These are phyloP conservation scores for Pherbina coryleti DNA, from an alignment of 2,888 invertebrate genomes.

Conservation along the genomic window DNA sequence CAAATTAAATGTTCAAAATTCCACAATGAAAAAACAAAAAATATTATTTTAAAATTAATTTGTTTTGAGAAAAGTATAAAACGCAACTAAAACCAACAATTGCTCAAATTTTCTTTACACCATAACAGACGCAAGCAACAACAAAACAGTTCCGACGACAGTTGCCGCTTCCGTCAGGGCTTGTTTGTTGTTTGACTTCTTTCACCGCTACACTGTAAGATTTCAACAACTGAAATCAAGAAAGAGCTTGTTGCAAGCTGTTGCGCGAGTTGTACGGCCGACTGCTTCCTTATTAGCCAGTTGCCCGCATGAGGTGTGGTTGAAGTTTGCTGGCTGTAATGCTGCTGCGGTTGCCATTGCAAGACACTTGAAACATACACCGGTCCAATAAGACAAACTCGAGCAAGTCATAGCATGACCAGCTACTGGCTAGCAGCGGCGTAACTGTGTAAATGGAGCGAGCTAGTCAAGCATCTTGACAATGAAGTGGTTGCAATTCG, in stretches of 20 bases:
- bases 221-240: background rate
- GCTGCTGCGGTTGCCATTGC: background rate
- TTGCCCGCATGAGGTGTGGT: slow-evolving; percentile 1
- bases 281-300: background rate
- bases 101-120: background rate
- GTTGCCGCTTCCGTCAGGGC: background rate
- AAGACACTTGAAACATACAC: background rate
- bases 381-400: background rate
- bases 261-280: background rate
- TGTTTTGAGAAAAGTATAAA: background rate
- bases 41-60: background rate
- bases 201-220: background rate
- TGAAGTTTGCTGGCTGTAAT: background rate
- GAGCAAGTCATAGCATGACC: too few relatives aligned
- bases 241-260: background rate
- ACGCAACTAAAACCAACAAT: background rate
- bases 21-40: background rate
- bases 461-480: too few relatives aligned
- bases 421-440: too few relatives aligned
- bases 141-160: background rate
- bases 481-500: too few relatives aligned
- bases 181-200: background rate
- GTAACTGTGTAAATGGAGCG: too few relatives aligned
- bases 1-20: background rate
- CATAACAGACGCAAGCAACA: background rate